Conservation (phyloP, 2,797 vertebrate genomes). For the Arctocebus calabarensis region DNA sequence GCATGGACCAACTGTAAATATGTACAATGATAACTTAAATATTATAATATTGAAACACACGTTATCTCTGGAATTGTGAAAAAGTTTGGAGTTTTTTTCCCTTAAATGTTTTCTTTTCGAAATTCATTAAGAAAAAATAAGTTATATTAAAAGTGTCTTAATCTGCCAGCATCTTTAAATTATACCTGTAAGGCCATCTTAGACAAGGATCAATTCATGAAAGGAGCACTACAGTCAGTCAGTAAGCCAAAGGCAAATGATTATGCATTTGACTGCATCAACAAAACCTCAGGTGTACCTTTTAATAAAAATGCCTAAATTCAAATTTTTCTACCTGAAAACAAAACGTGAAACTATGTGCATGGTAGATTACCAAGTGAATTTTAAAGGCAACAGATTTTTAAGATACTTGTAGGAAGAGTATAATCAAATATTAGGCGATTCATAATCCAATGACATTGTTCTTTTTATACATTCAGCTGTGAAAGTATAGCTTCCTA, state of each 20-base stretch:
- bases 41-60: not conserved
- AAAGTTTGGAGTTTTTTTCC: conserved; percentile 7
- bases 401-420: not conserved
- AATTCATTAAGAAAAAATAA: not conserved
- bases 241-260: not conserved
- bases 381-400: not conserved
- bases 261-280: not conserved
- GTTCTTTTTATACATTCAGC: not conserved
- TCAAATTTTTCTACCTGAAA: conserved; percentile 18
- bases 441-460: not conserved
- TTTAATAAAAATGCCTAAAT: conserved; percentile 20
- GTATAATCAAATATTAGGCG: not conserved
- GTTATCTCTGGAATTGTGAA: conserved; percentile 18
- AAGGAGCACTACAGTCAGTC: not conserved
- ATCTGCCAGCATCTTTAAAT: not conserved
- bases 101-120: conserved; percentile 14
- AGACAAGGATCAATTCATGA: not conserved
- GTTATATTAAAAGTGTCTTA: conserved; percentile 10
- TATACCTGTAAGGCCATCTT: not conserved
- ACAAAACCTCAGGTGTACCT: not conserved
- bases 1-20: not conserved
- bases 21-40: not conserved
- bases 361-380: not conserved
- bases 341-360: not conserved
- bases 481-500: not conserved